These are phyloP conservation scores for Nyctereutes procyonoides DNA, from an alignment of 2,113 vertebrate species.

Conservation along the genomic window DNA sequence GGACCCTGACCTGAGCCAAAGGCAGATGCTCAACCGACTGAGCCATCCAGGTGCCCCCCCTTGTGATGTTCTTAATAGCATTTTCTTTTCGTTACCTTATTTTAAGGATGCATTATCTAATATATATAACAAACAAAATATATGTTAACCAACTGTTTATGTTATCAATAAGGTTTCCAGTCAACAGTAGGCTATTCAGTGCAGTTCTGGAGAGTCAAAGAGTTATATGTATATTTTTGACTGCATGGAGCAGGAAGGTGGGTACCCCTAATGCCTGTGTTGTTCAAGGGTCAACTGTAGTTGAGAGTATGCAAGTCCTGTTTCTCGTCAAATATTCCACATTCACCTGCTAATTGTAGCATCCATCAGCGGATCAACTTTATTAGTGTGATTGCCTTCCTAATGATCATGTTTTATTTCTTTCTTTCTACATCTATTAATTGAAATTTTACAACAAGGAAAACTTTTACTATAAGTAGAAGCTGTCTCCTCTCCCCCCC, in stretches of 20 bases:
- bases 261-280: neutral
- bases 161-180: neutral
- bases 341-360: neutral
- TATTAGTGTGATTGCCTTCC: neutral
- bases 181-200: neutral
- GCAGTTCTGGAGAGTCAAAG: neutral
- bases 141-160: neutral
- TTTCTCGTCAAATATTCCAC: constrained; percentile 10
- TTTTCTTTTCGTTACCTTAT: neutral
- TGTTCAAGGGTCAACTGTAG: neutral
- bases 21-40: too few relatives aligned
- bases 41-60: too few relatives aligned
- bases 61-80: neutral
- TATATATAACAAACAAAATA: neutral
- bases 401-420: neutral
- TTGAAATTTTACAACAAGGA: constrained; percentile 1
- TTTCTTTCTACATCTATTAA: neutral
- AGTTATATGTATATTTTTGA: neutral
- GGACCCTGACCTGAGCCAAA: too few relatives aligned
- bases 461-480: neutral
- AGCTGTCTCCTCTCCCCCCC: neutral
- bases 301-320: neutral
- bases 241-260: neutral
- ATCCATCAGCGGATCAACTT: neutral
- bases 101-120: neutral